phyloP scores from a whole-genome alignment of 2,797 vertebrate genomes.

The Malacoraja senta region DNA sequence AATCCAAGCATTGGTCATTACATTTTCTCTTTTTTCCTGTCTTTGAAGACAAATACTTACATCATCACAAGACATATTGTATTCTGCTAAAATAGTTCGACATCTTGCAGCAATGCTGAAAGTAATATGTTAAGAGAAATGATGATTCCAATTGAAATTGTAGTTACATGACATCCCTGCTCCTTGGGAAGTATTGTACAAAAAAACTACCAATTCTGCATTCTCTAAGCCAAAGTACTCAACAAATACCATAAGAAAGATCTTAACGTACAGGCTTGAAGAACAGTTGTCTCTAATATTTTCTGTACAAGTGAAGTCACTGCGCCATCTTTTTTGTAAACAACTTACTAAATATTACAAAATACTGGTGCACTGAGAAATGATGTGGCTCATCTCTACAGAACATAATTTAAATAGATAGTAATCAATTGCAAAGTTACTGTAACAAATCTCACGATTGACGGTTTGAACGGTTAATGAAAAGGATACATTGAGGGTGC shows the following conservation, averaged over 20 bases:
- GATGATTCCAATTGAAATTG: neutral
- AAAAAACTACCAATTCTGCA: neutral
- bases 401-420: neutral
- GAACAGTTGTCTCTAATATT: neutral
- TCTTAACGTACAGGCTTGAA: too few relatives aligned
- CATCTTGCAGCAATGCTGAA: constrained; percentile 87
- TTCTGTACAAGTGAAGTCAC: neutral
- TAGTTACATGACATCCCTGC: neutral
- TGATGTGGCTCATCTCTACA: neutral
- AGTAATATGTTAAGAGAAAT: constrained; percentile 54
- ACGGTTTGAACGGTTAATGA: neutral
- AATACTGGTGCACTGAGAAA: neutral
- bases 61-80: constrained; percentile 99
- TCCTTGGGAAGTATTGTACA: neutral
- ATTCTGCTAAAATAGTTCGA: constrained; percentile 93
- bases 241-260: neutral
- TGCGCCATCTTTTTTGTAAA: neutral
- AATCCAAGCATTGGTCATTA: neutral
- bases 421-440: neutral
- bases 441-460: neutral
- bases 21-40: neutral
- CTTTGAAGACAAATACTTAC: constrained; percentile 64
- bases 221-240: neutral
- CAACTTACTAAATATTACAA: neutral
- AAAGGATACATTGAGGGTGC: constrained; percentile 99